These are phyloP conservation scores for Teleogryllus oceanicus DNA, from an alignment of 2,888 invertebrate species.

Conservation along the genomic window DNA sequence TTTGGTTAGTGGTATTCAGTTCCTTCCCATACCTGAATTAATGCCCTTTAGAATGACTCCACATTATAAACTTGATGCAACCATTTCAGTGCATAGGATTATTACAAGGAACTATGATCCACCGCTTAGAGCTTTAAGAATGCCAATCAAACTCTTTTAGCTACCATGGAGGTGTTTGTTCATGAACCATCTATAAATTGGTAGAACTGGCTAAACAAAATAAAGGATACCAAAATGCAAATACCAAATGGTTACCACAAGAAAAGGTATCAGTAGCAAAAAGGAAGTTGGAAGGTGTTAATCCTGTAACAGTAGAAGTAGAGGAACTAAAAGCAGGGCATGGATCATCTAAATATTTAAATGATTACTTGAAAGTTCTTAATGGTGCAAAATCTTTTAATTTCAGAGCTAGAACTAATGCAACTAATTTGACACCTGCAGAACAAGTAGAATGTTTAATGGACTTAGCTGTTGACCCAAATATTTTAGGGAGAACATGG, in stretches of 20 bases:
- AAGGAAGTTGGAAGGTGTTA: conserved; percentile 61
- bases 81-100: conserved; percentile 53
- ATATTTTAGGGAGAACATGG: conserved; percentile 61
- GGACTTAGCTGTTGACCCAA: conserved; percentile 66
- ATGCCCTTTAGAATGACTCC: conserved; percentile 70
- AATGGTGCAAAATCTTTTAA: conserved; percentile 30
- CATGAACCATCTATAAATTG: conserved; percentile 69
- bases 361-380: conserved; percentile 29
- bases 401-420: conserved; percentile 43
- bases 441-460: conserved; percentile 59
- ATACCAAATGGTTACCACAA: conserved; percentile 53
- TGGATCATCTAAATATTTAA: conserved; percentile 40
- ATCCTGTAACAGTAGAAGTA: conserved; percentile 56
- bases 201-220: conserved; percentile 44
- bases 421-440: conserved; percentile 34
- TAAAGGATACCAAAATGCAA: conserved; percentile 37
- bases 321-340: conserved; percentile 51
- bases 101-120: conserved; percentile 61
- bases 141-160: conserved; percentile 54
- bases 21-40: conserved; percentile 63
- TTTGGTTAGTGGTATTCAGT: conserved; percentile 65
- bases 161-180: conserved; percentile 67
- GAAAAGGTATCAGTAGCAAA: conserved; percentile 54
- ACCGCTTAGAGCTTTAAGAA: conserved; percentile 55
- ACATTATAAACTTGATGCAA: conserved; percentile 57